A percentile compares a stretch with the other conserved stretches of the same genome.
These are phyloP conservation scores for Antheraea pernyi DNA, from an alignment of 1,140 invertebrate species.

Conservation along the genomic window DNA sequence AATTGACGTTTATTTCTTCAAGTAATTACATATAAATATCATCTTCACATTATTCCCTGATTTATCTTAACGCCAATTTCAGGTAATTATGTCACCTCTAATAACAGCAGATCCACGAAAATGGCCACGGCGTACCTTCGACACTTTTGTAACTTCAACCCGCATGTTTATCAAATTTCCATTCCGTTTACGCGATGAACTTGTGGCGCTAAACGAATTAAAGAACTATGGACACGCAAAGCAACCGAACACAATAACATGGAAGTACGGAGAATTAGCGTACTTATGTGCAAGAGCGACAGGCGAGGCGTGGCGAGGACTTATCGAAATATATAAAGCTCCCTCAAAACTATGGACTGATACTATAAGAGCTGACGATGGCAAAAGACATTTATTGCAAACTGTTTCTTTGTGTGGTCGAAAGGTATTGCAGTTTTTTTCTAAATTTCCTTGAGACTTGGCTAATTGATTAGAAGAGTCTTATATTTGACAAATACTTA, in stretches of 20 bases:
- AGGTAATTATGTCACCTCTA: constrained; percentile 62
- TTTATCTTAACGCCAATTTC: constrained; percentile 21
- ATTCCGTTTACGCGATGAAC: constrained; percentile 46
- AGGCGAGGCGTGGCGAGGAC: constrained; percentile 44
- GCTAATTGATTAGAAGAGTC: too few relatives aligned
- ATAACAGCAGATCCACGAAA: constrained; percentile 70
- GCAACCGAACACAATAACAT: constrained; percentile 53
- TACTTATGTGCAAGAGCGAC: constrained; percentile 52
- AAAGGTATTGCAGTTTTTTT: constrained; percentile 70
- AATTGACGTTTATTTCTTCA: too few relatives aligned
- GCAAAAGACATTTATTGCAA: constrained; percentile 81
- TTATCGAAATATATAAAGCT: constrained; percentile 52
- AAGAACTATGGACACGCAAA: constrained; percentile 47
- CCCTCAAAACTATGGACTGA: constrained; percentile 62
- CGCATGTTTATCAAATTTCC: constrained; percentile 48
- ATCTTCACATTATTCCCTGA: not conserved
- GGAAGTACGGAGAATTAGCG: constrained; percentile 63
- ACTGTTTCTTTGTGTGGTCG: constrained; percentile 86
- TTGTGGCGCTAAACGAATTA: constrained; percentile 54
- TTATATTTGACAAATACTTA: too few relatives aligned
- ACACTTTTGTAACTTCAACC: constrained; percentile 31
- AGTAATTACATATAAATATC: not conserved
- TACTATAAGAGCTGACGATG: constrained; percentile 56
- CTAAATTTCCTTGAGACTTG: not conserved
- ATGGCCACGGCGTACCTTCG: constrained; percentile 53